Evolutionary conservation across 2,888 invertebrate species (phyloP), one percentile per base, ranked within the genome.

Genomic region (Gymnoscelis rufifasciata): DNA sequence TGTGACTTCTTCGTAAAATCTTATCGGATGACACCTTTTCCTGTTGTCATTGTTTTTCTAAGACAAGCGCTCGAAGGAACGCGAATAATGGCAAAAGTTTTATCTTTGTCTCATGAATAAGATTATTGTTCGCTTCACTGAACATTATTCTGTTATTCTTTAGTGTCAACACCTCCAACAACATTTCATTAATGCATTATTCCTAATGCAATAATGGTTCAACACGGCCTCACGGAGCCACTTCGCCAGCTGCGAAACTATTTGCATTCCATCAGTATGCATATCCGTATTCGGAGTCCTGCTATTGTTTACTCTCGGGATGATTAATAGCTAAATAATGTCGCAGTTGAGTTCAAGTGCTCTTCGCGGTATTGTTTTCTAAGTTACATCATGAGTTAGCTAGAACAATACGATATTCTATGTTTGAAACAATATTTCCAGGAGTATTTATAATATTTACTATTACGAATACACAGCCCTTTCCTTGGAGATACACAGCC

Each of bases 321-420:
- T 35, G 35, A 35, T 35, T 35, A 7, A 35, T 35, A 15, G 10
- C n/a, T 23, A 10, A 23, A 35, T 7, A 35, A 35, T 35, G 35
- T 11, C 15, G 33, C 33, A n/a, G n/a, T n/a, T 19, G 5, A 19
- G 19, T 19, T 2, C 19, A 19, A 3, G 19, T 19, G 5, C 19
- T 19, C 19, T 3, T 19, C 19, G 5, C 19, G 5, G 3, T 5
- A 19, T 2, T 19, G 19, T 19, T 19, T 19, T 19, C 19, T 19
- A n/a, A n/a, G n/a, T n/a, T n/a, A n/a, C n/a, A n/a, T n/a, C n/a
- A n/a, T n/a, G n/a, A n/a, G n/a, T n/a, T n/a, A n/a, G n/a, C n/a
- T n/a, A n/a, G n/a, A n/a, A n/a, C n/a, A n/a, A n/a, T n/a, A n/a
- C n/a, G n/a, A n/a, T n/a, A n/a, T n/a, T n/a, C n/a, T n/a, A n/a